Percentiles rank a stretch among this genome's conserved stretches.
Conservation (phyloP, 2,888 invertebrate genomes). For the Lycophotia porphyrea region DNA sequence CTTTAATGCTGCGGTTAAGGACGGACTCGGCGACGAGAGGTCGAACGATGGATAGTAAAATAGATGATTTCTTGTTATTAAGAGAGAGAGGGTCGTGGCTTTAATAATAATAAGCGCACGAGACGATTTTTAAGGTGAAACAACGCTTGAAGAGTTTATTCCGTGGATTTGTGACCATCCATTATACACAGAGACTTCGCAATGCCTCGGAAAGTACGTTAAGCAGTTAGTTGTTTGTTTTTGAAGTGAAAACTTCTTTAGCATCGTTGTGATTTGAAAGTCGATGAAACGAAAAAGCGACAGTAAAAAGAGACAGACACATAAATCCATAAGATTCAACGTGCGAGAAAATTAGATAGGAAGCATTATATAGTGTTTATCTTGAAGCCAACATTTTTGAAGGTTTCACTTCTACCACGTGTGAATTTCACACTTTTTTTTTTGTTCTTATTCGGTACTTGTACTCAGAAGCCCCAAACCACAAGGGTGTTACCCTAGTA, state of each 20-base stretch:
- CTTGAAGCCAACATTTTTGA: no score
- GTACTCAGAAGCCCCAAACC: not conserved
- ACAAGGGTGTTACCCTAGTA: not conserved
- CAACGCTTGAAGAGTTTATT: not conserved
- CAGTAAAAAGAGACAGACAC: no score
- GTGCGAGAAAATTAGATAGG: no score
- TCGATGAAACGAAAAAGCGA: no score
- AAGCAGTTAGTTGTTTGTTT: not conserved
- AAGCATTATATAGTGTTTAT: no score
- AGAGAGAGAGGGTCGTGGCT: not conserved
- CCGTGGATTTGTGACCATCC: not conserved
- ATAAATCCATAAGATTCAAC: no score
- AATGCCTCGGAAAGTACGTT: not conserved
- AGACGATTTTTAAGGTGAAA: not conserved
- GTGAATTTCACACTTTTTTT: no score
- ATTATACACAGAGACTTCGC: not conserved
- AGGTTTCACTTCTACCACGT: no score
- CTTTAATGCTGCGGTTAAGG: constrained; percentile 49
- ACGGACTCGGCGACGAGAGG: constrained; percentile 1
- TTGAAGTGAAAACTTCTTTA: no score
- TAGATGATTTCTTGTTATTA: not conserved
- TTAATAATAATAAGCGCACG: not conserved
- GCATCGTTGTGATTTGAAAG: no score
- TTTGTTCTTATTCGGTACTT: not conserved
- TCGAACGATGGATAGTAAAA: constrained; percentile 31